phyloP scores from a whole-genome alignment of 2,888 invertebrate genomes.

The Chymomyza procnemis region DNA sequence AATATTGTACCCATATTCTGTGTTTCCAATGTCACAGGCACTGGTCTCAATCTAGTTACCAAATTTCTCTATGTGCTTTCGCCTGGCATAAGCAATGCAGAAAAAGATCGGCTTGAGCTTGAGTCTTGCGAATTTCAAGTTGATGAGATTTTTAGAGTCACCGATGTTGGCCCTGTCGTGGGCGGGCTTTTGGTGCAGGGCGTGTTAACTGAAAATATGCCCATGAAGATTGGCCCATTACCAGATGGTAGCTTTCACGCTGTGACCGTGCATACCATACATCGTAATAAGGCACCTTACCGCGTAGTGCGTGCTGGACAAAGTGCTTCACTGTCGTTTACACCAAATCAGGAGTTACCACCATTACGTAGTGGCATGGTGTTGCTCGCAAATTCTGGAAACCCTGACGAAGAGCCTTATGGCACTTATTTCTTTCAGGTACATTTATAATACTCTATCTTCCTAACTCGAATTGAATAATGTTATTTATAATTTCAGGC shows the following conservation, averaged over 20 bases:
- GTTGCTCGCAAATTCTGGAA: conserved; percentile 79
- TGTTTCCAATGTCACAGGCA: conserved; percentile 94
- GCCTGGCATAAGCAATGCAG: conserved; percentile 82
- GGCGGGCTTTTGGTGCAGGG: conserved; percentile 92
- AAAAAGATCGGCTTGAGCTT: conserved; percentile 85
- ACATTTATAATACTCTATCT: conserved; percentile 9
- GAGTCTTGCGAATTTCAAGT: conserved; percentile 92
- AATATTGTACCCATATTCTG: conserved; percentile 89
- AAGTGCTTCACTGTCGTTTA: conserved; percentile 88
- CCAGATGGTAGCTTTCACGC: conserved; percentile 88
- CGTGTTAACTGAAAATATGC: conserved; percentile 89
- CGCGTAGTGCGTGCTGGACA: conserved; percentile 92
- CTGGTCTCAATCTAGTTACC: conserved; percentile 89
- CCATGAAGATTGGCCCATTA: conserved; percentile 87
- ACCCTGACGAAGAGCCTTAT: conserved; percentile 79
- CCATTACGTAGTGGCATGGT: conserved; percentile 91
- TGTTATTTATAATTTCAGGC: conserved; percentile 82
- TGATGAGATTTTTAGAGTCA: conserved; percentile 94
- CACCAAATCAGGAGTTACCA: conserved; percentile 79
- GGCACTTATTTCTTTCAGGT: conserved; percentile 84
- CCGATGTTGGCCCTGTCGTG: conserved; percentile 89
- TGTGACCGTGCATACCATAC: conserved; percentile 89
- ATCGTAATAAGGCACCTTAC: conserved; percentile 95
- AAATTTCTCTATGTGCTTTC: conserved; percentile 91
- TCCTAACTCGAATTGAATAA: not conserved